Conservation (phyloP, 37 sponge, comb jelly and placozoan genomes). For the Haliclona indistincta region DNA sequence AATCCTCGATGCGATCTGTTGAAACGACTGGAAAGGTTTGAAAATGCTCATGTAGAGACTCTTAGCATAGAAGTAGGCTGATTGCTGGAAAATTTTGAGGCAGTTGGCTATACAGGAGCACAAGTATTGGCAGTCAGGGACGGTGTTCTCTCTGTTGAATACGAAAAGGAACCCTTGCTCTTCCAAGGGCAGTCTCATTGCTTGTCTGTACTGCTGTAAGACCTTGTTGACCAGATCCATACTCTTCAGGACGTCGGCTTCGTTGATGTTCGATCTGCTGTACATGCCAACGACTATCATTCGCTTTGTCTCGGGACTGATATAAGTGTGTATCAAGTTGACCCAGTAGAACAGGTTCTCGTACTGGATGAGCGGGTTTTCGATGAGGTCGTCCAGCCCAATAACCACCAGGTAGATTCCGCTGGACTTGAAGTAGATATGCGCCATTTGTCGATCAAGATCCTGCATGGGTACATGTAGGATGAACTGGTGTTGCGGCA, state of each 20-base stretch:
- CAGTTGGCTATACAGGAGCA: conserved; percentile 28
- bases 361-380: conserved; percentile 52
- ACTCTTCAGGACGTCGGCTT: neutral
- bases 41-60: conserved; percentile 19
- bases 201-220: conserved; percentile 29
- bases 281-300: conserved; percentile 59
- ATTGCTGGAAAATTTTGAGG: conserved; percentile 13
- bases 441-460: conserved; percentile 26
- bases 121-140: conserved; percentile 4
- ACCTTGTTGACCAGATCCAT: conserved; percentile 23
- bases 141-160: conserved; percentile 18
- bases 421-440: conserved; percentile 38
- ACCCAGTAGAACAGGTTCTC: conserved; percentile 66
- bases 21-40: conserved; percentile 21
- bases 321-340: conserved; percentile 39
- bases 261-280: conserved; percentile 1
- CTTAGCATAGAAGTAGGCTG: conserved; percentile 18
- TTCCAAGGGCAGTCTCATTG: neutral
- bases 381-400: conserved; percentile 34
- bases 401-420: conserved; percentile 50
- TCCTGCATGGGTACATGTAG: conserved; percentile 18
- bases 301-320: conserved; percentile 12
- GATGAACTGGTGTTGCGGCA: conserved; percentile 15
- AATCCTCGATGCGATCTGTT: conserved; percentile 7
- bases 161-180: conserved; percentile 11